Conservation (phyloP, 2,113 vertebrate species). For the Festucalex cinctus region DNA sequence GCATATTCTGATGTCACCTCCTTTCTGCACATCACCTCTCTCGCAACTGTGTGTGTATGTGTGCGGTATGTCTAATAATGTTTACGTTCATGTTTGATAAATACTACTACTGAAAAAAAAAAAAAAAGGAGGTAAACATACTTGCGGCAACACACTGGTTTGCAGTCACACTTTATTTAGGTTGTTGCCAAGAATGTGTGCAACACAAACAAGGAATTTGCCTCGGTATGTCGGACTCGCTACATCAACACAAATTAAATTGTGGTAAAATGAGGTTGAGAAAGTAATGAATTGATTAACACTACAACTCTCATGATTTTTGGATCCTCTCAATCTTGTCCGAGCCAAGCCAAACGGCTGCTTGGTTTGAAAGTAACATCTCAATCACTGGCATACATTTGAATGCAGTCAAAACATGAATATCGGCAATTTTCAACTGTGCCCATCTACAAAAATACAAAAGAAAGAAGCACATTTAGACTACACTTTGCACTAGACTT, state of each 20-base stretch:
- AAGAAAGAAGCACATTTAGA: too few relatives aligned
- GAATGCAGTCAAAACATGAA: too few relatives aligned
- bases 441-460: too few relatives aligned
- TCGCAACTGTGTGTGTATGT: not conserved
- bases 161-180: not conserved
- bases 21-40: slow-evolving; percentile 55
- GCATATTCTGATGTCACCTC: slow-evolving; percentile 74
- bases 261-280: not conserved
- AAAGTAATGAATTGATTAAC: not conserved
- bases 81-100: slow-evolving; percentile 10
- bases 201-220: not conserved
- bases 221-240: not conserved
- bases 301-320: too few relatives aligned
- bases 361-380: too few relatives aligned
- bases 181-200: not conserved
- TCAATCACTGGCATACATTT: too few relatives aligned
- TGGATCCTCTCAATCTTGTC: too few relatives aligned
- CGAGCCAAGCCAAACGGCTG: too few relatives aligned
- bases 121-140: not conserved
- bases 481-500: too few relatives aligned
- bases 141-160: not conserved
- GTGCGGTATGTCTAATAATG: slow-evolving; percentile 13
- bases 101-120: slow-evolving; percentile 31
- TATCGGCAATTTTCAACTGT: too few relatives aligned
- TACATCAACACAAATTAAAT: not conserved